phyloP scores from a whole-genome alignment of 1,140 invertebrate species.

The Sinonovacula constricta region DNA sequence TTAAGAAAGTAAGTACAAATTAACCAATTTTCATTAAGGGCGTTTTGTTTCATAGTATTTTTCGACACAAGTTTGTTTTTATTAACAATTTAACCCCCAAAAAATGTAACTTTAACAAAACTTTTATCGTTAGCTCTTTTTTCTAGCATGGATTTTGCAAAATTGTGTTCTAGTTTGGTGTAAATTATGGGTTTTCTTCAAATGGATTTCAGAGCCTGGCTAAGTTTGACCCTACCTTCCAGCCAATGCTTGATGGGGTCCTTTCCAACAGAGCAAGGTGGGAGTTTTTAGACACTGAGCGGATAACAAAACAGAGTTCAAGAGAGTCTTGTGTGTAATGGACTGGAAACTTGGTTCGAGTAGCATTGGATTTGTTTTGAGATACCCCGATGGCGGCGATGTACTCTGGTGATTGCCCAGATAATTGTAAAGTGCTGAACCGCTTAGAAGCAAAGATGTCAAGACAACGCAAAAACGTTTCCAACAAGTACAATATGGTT shows the following conservation, averaged over 20 bases:
- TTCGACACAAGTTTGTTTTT: not conserved
- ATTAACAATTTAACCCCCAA: too few species aligned
- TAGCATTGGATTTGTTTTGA: too few species aligned
- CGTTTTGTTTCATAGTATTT: too few species aligned
- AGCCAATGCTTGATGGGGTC: constrained; percentile 68
- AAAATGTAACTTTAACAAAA: not conserved
- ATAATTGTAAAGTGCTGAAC: too few species aligned
- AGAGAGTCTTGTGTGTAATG: not conserved
- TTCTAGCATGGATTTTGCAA: not conserved
- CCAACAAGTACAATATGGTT: too few species aligned
- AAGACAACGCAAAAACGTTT: too few species aligned
- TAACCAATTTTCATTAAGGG: too few species aligned
- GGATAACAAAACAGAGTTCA: constrained; percentile 55
- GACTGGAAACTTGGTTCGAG: too few species aligned
- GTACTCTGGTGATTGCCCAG: too few species aligned
- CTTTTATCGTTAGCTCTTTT: not conserved
- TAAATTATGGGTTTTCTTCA: not conserved
- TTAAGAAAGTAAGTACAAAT: too few species aligned
- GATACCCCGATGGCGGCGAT: too few species aligned
- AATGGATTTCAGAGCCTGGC: constrained; percentile 60
- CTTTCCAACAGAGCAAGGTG: constrained; percentile 67
- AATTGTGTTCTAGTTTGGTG: not conserved
- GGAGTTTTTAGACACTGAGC: constrained; percentile 67
- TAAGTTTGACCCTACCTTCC: constrained; percentile 62
- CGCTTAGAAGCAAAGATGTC: too few species aligned